Percentiles rank a stretch among this genome's conserved stretches.
Evolutionary conservation across 2,888 invertebrate species (phyloP).

Genomic region (Latrodectus elegans): DNA sequence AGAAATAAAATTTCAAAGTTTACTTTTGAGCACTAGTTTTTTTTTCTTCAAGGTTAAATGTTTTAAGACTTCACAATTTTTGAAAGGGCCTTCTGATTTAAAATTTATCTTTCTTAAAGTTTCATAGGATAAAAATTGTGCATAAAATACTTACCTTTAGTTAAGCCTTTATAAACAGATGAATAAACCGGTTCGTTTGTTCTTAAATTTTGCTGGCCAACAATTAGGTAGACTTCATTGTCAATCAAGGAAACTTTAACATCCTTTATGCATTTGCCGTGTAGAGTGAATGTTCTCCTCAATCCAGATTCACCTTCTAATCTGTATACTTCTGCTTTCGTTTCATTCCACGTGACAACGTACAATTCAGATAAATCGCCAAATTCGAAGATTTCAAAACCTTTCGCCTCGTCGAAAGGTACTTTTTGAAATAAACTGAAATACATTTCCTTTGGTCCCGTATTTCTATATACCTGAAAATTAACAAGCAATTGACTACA

Average conservation of each 20-base stretch:
- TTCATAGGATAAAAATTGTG: background rate
- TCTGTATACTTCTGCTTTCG: slow-evolving; percentile 24
- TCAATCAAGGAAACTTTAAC: slow-evolving; percentile 25
- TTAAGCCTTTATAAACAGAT: slow-evolving; percentile 53
- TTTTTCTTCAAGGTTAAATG: too few relatives aligned
- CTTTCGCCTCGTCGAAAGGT: slow-evolving; percentile 45
- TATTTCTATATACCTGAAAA: slow-evolving; percentile 49
- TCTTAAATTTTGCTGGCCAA: slow-evolving; percentile 41
- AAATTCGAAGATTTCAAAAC: slow-evolving; percentile 48
- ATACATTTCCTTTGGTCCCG: slow-evolving; percentile 1
- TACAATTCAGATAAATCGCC: slow-evolving; percentile 36
- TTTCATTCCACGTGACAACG: slow-evolving; percentile 36
- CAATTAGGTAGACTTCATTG: slow-evolving; percentile 33
- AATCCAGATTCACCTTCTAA: slow-evolving; percentile 62
- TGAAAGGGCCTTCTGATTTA: too few relatives aligned
- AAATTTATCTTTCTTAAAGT: too few relatives aligned
- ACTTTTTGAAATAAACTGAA: slow-evolving; percentile 54
- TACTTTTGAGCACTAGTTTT: too few relatives aligned
- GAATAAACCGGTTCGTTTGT: background rate
- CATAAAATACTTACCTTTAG: slow-evolving; percentile 26
- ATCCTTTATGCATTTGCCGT: slow-evolving; percentile 33
- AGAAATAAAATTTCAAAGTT: too few relatives aligned
- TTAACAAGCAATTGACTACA: background rate
- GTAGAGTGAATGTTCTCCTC: slow-evolving; percentile 1
- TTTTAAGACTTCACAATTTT: too few relatives aligned